A percentile compares a stretch with the other conserved stretches of the same genome.
Evolutionary conservation across 1,140 invertebrate genomes (phyloP).

Genomic region (Belonocnema kinseyi): DNA sequence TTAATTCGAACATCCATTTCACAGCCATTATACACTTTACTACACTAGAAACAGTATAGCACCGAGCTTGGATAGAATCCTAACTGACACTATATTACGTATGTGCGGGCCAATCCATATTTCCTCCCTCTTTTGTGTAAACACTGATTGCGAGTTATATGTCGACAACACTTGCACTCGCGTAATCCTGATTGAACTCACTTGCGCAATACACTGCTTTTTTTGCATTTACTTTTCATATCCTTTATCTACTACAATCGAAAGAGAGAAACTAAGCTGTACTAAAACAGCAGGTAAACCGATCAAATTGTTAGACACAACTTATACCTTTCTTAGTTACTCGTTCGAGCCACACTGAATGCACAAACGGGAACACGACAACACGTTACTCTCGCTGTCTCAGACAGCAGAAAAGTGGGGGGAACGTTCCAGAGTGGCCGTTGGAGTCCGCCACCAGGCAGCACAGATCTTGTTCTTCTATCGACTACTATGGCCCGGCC

Average conservation of each 20-base stretch:
- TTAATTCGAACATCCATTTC: conserved; percentile 53
- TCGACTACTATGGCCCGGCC: not conserved
- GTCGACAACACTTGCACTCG: not conserved
- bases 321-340: conserved; percentile 46
- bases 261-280: too few species aligned
- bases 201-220: too few species aligned
- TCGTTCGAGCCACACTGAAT: conserved; percentile 66
- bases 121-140: conserved; percentile 21
- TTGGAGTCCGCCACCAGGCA: conserved; percentile 38
- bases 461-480: conserved; percentile 33
- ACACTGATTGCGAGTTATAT: not conserved
- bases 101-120: conserved; percentile 42
- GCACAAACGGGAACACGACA: conserved; percentile 45
- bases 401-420: conserved; percentile 32
- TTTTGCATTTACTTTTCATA: too few species aligned
- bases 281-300: not conserved
- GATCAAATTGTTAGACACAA: not conserved
- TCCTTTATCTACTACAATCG: too few species aligned
- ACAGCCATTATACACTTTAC: conserved; percentile 55
- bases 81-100: conserved; percentile 51
- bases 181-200: not conserved
- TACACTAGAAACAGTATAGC: conserved; percentile 35
- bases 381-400: conserved; percentile 46
- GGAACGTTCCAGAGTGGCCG: conserved; percentile 12
- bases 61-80: conserved; percentile 38